Evolutionary conservation across 2,113 vertebrate species (phyloP), one percentile per base, ranked within the genome.

Genomic region (Sylvietta virens): DNA sequence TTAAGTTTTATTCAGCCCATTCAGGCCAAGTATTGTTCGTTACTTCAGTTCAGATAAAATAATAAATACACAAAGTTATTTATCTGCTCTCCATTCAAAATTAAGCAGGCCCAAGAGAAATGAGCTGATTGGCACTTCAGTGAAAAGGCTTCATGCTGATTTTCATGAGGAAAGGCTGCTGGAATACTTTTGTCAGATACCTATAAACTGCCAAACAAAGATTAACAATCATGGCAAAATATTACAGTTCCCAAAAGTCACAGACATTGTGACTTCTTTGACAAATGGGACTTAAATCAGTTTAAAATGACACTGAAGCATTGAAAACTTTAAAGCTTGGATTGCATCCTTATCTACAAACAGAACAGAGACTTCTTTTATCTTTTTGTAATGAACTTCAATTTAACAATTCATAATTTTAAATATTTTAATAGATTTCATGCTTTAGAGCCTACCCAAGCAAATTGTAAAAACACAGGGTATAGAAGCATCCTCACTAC

Each of bases 331-430:
- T 80, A 57, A 85, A 84, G 23, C 15, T 70, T 88, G 88, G 35
- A 66, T 66, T 88, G 65, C 30, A 88, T 88, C 61, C 64, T 84
- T 73, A 90, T 88, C 54, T 53, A 48, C 35, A 54, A 76, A 90
- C 47, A 84, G 27, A 54, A 20, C 15, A 91, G 20, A 82, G 20
- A 71, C 26, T 78, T 62, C 47, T 85, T 96, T 92, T 74, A 67
- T 81, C 81, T 92, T 80, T 86, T 39, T 87, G 40, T 62, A 92
- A 90, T 88, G 66, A 92, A 81, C 13, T 65, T 90, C 42, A 51
- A 94, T 92, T 96, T 96, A 71, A 93, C 95, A 93, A 97, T 95
- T 97, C 70, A 95, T 87, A 51, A 51, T 92, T 95, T 85, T 96
- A 67, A 94, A 94, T 94, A 95, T 96, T 95, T 97, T 85, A 95